Base-by-base conservation (phyloP, 2,888 invertebrate genomes). In the Fissipunctia ypsillon region DNA sequence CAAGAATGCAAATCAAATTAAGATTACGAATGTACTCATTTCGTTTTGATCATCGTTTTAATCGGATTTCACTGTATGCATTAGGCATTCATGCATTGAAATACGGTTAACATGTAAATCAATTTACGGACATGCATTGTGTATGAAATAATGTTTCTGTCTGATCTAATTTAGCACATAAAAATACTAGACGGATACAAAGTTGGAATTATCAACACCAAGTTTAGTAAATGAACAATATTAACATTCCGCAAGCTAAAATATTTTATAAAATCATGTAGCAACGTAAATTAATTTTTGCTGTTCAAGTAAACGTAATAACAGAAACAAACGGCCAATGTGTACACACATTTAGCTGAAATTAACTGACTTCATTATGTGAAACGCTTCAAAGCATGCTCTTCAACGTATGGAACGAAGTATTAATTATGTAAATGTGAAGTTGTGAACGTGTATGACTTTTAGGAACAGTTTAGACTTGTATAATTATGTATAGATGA, bases 11-110 rank as follows among this genome's bases (percentile, higher is more conserved):
- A 60, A 71, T 57, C 60, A 35, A 71, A 84, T 74, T 72, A 64
- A 74, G 67, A 75, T 69, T 77, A 81, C n/a, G 25, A 80, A 73
- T 79, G 35, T 28, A 28, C 25, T 65, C 16, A 73, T 68, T 69
- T 48, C 59, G 12, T 78, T 83, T 59, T 56, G 80, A 50, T 50
- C 43, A 78, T 64, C 16, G 22, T 25, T 52, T 64, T 41, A 71
- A 83, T 80, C 48, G 43, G 41, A 73, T 79, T 67, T 67, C 67
- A 45, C 54, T 65, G 57, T 45, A 50, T 71, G 52, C 35, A 69
- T 81, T 75, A 73, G 35, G 61, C 65, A 82, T 57, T 82, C 65
- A 61, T 77, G 69, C 65, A 61, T 64, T 69, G 69, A 66, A 82
- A 82, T 59, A 69, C 66, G 61, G 60, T 69, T 75, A 69, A 56